Conservation (phyloP, 2,888 invertebrate genomes). For the Sturmia bella region DNA sequence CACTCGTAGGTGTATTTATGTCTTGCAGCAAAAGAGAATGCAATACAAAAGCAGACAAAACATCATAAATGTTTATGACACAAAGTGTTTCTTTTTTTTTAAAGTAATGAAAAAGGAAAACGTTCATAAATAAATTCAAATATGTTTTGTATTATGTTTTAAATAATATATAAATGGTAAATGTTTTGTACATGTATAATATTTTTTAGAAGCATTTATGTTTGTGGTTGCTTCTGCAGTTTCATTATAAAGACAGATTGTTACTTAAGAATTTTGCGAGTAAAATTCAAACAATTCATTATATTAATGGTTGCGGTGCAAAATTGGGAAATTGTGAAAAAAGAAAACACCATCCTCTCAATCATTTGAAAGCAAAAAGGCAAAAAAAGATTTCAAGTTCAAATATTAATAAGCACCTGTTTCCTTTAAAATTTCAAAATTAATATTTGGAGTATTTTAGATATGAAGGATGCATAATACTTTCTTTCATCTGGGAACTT, state of each 20-base stretch:
- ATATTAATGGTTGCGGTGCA: conserved; percentile 26
- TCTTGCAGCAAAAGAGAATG: background rate
- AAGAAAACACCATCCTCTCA: background rate
- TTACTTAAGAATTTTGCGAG: conserved; percentile 24
- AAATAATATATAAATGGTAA: conserved; percentile 43
- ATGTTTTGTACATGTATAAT: background rate
- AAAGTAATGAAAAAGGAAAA: background rate
- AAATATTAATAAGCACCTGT: too few species aligned
- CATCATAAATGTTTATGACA: conserved; percentile 56
- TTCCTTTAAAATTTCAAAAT: too few species aligned
- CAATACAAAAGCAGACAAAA: conserved; percentile 17
- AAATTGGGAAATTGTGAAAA: background rate
- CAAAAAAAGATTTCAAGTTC: too few species aligned
- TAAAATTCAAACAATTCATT: conserved; percentile 42
- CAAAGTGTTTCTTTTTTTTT: conserved; percentile 31
- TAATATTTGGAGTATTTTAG: too few species aligned
- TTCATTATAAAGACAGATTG: conserved; percentile 13
- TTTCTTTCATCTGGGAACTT: too few species aligned
- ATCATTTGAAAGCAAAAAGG: background rate
- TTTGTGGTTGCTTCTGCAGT: background rate
- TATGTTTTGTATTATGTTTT: conserved; percentile 42
- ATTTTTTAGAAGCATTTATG: background rate
- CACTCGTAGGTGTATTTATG: background rate
- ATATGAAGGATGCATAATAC: too few species aligned
- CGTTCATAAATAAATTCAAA: conserved; percentile 22